phyloP scores from a whole-genome alignment of 2,113 vertebrate genomes.

The Mobula hypostoma region DNA sequence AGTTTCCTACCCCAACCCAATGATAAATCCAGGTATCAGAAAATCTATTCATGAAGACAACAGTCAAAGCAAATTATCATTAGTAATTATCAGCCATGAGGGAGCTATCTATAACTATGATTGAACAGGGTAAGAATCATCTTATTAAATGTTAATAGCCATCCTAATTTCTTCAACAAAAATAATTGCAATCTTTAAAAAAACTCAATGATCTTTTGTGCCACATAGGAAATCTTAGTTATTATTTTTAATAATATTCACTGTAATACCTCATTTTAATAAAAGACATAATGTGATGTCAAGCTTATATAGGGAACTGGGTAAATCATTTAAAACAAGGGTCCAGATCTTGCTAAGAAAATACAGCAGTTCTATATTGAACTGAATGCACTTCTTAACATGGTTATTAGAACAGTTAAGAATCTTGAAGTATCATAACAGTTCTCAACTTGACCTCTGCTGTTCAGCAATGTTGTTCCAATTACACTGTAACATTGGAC shows the following conservation, averaged over 20 bases:
- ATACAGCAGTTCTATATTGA: too few relatives aligned
- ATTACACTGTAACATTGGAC: too few relatives aligned
- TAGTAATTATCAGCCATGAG: neutral
- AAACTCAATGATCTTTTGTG: neutral
- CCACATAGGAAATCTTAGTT: too few relatives aligned
- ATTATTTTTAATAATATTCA: neutral
- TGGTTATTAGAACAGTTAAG: too few relatives aligned
- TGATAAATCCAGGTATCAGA: neutral
- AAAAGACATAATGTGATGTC: neutral
- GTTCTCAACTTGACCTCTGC: too few relatives aligned
- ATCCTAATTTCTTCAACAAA: neutral
- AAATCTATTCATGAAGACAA: neutral
- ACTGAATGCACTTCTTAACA: too few relatives aligned
- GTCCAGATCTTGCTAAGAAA: too few relatives aligned
- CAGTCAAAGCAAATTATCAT: neutral
- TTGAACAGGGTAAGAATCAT: neutral
- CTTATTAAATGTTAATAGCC: neutral
- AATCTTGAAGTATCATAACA: too few relatives aligned
- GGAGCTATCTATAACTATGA: neutral
- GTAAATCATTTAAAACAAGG: neutral
- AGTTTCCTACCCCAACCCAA: neutral
- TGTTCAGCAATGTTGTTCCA: too few relatives aligned
- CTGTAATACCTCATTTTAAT: neutral
- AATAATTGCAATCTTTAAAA: neutral
- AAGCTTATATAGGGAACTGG: neutral